These are phyloP conservation scores for Sclerodermus sp. DNA, from an alignment of 2,888 invertebrate species.

Conservation along the genomic window DNA sequence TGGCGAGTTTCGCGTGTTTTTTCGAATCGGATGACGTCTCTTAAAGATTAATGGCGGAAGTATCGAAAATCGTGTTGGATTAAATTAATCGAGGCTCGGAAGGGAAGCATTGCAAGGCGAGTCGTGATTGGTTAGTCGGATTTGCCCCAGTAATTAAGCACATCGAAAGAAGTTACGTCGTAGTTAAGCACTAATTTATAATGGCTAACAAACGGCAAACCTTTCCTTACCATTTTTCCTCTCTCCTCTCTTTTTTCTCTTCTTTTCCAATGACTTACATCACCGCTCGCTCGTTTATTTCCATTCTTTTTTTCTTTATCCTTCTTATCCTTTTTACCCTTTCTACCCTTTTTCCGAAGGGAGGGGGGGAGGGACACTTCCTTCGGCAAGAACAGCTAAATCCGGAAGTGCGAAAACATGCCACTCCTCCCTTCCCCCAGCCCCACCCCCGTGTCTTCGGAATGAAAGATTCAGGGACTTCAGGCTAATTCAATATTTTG, in stretches of 20 bases:
- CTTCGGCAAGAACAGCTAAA: not conserved
- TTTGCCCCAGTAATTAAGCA: conserved; percentile 1
- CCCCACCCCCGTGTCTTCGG: conserved; percentile 4
- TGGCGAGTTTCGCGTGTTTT: no score
- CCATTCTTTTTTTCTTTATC: not conserved
- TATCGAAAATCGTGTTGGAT: no score
- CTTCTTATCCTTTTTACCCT: no score
- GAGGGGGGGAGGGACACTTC: not conserved
- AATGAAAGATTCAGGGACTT: conserved; percentile 27
- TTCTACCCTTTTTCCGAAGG: no score
- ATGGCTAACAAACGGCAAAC: conserved; percentile 9
- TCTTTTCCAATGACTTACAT: conserved; percentile 13
- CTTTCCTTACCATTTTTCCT: not conserved
- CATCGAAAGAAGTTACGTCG: conserved; percentile 2
- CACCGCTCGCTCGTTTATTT: conserved; percentile 12
- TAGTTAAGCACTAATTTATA: conserved; percentile 14
- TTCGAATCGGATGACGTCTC: no score
- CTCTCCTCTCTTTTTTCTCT: not conserved
- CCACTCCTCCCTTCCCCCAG: not conserved
- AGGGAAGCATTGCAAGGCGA: no score
- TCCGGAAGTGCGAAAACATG: conserved; percentile 14
- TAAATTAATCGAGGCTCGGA: no score
- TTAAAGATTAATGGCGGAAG: no score
- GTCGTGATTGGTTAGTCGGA: no score
- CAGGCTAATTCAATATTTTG: conserved; percentile 35